Evolutionary conservation across 2,113 vertebrate genomes (phyloP).

Genomic region (Nicator chloris): DNA sequence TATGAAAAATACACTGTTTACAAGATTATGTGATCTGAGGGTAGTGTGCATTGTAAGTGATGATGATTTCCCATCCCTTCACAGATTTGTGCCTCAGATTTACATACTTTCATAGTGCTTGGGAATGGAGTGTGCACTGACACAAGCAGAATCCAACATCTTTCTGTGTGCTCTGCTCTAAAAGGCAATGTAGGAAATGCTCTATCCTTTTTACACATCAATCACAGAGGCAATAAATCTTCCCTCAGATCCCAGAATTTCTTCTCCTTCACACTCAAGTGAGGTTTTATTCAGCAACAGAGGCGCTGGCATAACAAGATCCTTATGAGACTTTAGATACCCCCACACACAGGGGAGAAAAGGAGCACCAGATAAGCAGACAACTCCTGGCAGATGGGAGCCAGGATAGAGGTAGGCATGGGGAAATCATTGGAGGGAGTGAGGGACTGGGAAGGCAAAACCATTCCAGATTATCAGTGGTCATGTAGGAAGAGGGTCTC

Average conservation of each 20-base stretch:
- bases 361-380: accelerated
- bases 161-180: background rate
- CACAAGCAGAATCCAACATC: background rate
- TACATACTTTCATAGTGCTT: background rate
- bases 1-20: background rate
- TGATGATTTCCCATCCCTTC: background rate
- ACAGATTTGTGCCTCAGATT: background rate
- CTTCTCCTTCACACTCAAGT: background rate
- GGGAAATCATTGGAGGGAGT: background rate
- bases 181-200: background rate
- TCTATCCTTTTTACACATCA: background rate
- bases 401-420: background rate
- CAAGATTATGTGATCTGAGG: background rate
- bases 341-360: background rate
- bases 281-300: background rate
- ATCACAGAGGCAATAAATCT: background rate
- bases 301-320: background rate
- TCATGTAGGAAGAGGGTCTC: background rate
- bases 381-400: background rate
- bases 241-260: background rate
- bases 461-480: background rate
- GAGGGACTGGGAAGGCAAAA: background rate
- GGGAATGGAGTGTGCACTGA: background rate
- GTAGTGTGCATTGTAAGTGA: background rate
- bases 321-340: background rate